Evolutionary conservation across 2,888 invertebrate genomes (phyloP).

Genomic region (Drosophila putrida): DNA sequence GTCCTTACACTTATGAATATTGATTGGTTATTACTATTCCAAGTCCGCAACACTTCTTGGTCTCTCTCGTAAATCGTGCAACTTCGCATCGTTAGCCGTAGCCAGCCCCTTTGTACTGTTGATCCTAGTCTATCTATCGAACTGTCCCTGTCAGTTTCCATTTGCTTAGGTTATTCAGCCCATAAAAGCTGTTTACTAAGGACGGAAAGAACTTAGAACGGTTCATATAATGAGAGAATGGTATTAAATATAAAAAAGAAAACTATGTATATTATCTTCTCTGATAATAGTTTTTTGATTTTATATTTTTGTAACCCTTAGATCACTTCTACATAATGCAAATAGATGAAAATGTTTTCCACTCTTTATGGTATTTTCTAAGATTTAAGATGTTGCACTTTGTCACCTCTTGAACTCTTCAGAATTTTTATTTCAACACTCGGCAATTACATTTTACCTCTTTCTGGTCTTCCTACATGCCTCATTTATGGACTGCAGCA

Average conservation of each 20-base stretch:
- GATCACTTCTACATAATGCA: background rate
- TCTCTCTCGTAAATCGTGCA: slow-evolving; percentile 48
- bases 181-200: background rate
- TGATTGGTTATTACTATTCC: slow-evolving; percentile 70
- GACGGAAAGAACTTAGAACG: background rate
- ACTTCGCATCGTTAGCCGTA: slow-evolving; percentile 58
- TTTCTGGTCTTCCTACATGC: background rate
- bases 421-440: slow-evolving; percentile 11
- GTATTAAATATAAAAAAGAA: too few species aligned
- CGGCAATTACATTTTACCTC: background rate
- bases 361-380: background rate
- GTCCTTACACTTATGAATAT: slow-evolving; percentile 74
- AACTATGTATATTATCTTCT: too few species aligned
- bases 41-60: slow-evolving; percentile 15
- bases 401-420: slow-evolving; percentile 6
- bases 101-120: slow-evolving; percentile 11
- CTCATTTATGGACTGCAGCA: slow-evolving; percentile 16
- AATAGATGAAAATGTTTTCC: background rate
- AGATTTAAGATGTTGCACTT: slow-evolving; percentile 11
- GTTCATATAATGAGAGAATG: too few species aligned
- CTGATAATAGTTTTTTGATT: background rate
- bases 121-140: slow-evolving; percentile 4
- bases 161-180: slow-evolving; percentile 41
- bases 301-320: background rate
- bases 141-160: slow-evolving; percentile 53